A percentile compares a stretch with the other conserved stretches of the same genome.
These are phyloP conservation scores for Microplitis manilae DNA, from an alignment of 2,888 invertebrate species.

Conservation along the genomic window DNA sequence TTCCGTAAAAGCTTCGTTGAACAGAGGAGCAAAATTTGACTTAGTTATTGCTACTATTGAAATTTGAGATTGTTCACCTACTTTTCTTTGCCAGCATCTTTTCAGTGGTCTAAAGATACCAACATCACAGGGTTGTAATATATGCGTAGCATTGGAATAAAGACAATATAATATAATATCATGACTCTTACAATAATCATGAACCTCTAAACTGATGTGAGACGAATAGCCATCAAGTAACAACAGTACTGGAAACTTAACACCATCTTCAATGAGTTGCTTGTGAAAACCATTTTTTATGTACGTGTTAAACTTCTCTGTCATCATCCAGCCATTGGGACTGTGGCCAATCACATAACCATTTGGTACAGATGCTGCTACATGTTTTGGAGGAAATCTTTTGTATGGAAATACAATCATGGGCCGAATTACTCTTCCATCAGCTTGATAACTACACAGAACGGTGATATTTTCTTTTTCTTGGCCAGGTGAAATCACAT, in stretches of 20 bases:
- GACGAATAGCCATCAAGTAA: slow-evolving; percentile 15
- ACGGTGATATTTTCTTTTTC: slow-evolving; percentile 42
- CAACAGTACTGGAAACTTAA: slow-evolving; percentile 4
- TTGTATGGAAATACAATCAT: slow-evolving; percentile 47
- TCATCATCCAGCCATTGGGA: slow-evolving; percentile 47
- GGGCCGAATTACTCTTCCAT: slow-evolving; percentile 11
- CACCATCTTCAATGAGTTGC: slow-evolving; percentile 34
- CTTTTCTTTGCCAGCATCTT: slow-evolving; percentile 45
- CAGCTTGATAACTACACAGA: slow-evolving; percentile 27
- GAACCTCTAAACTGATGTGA: neutral
- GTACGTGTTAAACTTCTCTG: slow-evolving; percentile 45
- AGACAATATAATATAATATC: slow-evolving; percentile 52
- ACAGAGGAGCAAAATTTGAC: slow-evolving; percentile 32
- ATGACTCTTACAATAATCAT: slow-evolving; percentile 1
- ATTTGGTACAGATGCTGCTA: slow-evolving; percentile 39
- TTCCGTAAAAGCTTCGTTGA: slow-evolving; percentile 35
- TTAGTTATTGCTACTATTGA: slow-evolving; percentile 29
- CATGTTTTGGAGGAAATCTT: slow-evolving; percentile 37
- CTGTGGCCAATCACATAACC: slow-evolving; percentile 42
- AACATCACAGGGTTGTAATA: slow-evolving; percentile 56
- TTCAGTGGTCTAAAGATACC: slow-evolving; percentile 51
- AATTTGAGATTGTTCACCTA: slow-evolving; percentile 39
- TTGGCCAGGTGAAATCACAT: slow-evolving; percentile 34
- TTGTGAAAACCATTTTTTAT: slow-evolving; percentile 45
- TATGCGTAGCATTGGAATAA: slow-evolving; percentile 50